phyloP scores from a whole-genome alignment of 2,888 invertebrate genomes.

The Chamaedrilus cognettii region DNA sequence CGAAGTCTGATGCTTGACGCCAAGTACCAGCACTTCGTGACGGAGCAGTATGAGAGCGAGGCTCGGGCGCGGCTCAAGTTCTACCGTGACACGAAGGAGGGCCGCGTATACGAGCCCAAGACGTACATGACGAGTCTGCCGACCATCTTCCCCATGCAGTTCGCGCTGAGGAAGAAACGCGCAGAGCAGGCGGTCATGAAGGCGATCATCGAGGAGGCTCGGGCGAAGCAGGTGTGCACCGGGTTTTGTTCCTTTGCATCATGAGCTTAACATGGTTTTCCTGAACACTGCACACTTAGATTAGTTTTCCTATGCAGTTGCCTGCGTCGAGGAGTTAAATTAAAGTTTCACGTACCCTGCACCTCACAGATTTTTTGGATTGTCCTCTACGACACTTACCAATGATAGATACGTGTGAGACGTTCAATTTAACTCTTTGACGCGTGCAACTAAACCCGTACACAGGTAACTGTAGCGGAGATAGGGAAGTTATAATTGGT shows the following conservation, averaged over 20 bases:
- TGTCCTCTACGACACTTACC: no score
- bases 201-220: conserved; percentile 23
- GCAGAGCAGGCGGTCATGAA: conserved; percentile 25
- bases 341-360: no score
- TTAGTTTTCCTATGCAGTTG: no score
- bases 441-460: no score
- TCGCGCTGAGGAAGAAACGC: conserved; percentile 29
- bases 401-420: no score
- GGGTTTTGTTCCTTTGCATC: conserved; percentile 22
- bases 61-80: conserved; percentile 1
- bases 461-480: no score
- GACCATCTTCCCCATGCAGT: conserved; percentile 33
- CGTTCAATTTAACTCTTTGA: no score
- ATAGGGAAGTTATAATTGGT: no score
- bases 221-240: conserved; percentile 10
- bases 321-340: no score
- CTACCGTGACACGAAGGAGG: not conserved
- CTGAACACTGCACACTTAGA: no score
- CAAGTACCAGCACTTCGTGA: conserved; percentile 3
- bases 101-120: not conserved
- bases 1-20: not conserved
- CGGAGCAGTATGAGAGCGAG: not conserved
- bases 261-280: no score
- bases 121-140: conserved; percentile 27
- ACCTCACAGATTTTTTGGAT: no score